phyloP scores from a whole-genome alignment of 2,113 vertebrate species.

The Chlamydotis undulata region DNA sequence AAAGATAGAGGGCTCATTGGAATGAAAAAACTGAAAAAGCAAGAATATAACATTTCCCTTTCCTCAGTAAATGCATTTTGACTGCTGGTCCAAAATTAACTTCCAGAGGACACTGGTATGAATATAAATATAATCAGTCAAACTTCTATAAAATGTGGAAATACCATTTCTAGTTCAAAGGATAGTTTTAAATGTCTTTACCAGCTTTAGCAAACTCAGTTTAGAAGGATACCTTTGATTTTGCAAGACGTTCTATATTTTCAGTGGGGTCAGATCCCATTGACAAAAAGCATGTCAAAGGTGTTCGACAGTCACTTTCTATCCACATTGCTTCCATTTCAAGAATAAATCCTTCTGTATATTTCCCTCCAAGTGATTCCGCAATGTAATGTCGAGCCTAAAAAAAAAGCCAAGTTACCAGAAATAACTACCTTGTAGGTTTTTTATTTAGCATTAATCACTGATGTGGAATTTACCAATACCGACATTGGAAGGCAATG shows the following conservation, averaged over 20 bases:
- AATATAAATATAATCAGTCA: not conserved
- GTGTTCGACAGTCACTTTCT: constrained; percentile 79
- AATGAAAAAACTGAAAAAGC: not conserved
- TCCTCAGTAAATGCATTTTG: not conserved
- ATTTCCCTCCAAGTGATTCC: constrained; percentile 79
- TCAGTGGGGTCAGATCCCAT: constrained; percentile 87
- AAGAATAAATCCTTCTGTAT: constrained; percentile 80
- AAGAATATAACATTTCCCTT: not conserved
- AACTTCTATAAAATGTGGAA: not conserved
- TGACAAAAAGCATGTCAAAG: constrained; percentile 83
- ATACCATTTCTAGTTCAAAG: not conserved
- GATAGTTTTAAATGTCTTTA: not conserved
- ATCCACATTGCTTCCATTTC: constrained; percentile 81
- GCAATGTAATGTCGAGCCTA: constrained; percentile 83
- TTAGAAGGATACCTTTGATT: constrained; percentile 74
- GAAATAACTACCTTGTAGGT: not conserved
- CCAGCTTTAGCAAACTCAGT: not conserved
- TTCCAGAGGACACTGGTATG: not conserved
- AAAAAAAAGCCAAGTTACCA: not conserved
- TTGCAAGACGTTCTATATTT: constrained; percentile 82
- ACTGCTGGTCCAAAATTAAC: not conserved
- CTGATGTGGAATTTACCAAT: not conserved
- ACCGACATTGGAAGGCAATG: not conserved
- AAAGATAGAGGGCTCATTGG: not conserved
- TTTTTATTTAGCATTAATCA: not conserved